Conservation (phyloP, 2,888 invertebrate genomes). For the Steinernema scapterisci region DNA sequence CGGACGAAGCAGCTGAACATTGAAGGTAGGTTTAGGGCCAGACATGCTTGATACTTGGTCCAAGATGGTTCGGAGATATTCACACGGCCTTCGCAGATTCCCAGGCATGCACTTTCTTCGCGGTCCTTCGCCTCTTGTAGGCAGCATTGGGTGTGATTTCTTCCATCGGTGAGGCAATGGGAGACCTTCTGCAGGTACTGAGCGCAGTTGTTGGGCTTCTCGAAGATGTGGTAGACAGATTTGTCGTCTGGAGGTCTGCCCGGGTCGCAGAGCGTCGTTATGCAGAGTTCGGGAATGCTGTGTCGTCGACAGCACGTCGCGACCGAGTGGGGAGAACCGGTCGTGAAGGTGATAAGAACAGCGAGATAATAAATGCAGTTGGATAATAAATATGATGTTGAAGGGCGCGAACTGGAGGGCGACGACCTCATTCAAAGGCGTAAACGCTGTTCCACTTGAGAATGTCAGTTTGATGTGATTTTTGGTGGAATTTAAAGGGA, state of each 20-base stretch:
- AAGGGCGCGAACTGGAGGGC: slow-evolving; percentile 13
- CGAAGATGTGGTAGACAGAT: slow-evolving; percentile 52
- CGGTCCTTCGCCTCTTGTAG: slow-evolving; percentile 42
- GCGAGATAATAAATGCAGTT: not conserved
- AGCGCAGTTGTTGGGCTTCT: slow-evolving; percentile 47
- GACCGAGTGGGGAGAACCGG: slow-evolving; percentile 16
- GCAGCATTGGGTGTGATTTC: slow-evolving; percentile 59
- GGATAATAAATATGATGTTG: slow-evolving; percentile 1
- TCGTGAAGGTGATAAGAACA: slow-evolving; percentile 16
- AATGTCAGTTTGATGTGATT: slow-evolving; percentile 4
- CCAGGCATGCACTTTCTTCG: slow-evolving; percentile 56
- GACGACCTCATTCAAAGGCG: slow-evolving; percentile 33
- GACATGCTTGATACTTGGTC: slow-evolving; percentile 52
- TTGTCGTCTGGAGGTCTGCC: slow-evolving; percentile 51
- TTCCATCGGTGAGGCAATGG: slow-evolving; percentile 57
- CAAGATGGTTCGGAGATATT: slow-evolving; percentile 35
- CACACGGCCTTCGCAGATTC: slow-evolving; percentile 48
- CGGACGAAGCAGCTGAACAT: slow-evolving; percentile 56
- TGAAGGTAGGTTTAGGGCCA: slow-evolving; percentile 53
- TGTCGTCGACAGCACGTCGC: slow-evolving; percentile 54
- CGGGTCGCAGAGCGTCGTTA: slow-evolving; percentile 53
- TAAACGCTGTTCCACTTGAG: not conserved
- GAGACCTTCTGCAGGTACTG: slow-evolving; percentile 49
- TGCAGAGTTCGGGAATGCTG: slow-evolving; percentile 54
- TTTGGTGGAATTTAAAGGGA: slow-evolving; percentile 6